These are phyloP conservation scores for Heliconius hewitsoni DNA, from an alignment of 1,140 invertebrate genomes.

Conservation along the genomic window DNA sequence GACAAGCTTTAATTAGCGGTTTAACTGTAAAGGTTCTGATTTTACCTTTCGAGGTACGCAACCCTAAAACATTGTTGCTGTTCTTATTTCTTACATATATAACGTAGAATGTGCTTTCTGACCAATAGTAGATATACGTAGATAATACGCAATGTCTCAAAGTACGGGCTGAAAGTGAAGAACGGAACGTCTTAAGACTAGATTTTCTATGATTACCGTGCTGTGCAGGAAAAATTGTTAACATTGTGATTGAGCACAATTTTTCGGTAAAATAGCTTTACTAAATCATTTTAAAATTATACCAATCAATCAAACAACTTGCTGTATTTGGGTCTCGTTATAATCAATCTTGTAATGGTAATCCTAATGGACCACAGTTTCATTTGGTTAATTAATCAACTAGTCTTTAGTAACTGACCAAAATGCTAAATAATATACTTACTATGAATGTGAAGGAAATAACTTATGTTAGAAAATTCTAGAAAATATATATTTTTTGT, in stretches of 20 bases:
- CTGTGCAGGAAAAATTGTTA: not conserved
- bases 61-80: too few species aligned
- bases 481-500: too few species aligned
- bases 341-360: constrained; percentile 1
- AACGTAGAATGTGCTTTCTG: too few species aligned
- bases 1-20: too few species aligned
- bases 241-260: not conserved
- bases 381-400: not conserved
- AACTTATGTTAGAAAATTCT: too few species aligned
- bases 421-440: too few species aligned
- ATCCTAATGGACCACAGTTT: constrained; percentile 1
- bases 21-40: too few species aligned
- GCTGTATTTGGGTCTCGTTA: not conserved
- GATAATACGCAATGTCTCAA: not conserved
- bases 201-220: not conserved
- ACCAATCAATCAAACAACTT: not conserved
- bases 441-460: too few species aligned
- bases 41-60: too few species aligned
- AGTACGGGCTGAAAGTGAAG: not conserved
- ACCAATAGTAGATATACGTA: too few species aligned
- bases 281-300: constrained; percentile 4
- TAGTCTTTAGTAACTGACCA: not conserved
- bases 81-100: too few species aligned
- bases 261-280: not conserved
- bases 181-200: not conserved